phyloP scores from a whole-genome alignment of 2,113 vertebrate species.

The Malaclemys terrapin region DNA sequence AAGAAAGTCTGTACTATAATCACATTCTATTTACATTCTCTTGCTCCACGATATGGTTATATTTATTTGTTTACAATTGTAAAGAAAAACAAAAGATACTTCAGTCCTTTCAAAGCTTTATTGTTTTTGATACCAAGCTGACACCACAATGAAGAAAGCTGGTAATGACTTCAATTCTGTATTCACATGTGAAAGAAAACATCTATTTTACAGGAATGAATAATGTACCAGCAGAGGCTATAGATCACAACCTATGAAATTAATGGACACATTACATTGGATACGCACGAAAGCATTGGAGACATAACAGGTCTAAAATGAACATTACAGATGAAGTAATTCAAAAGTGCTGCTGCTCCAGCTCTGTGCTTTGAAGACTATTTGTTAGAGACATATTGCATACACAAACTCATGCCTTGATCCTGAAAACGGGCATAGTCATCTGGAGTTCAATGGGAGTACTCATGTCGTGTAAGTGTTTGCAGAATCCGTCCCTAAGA shows the following conservation, averaged over 20 bases:
- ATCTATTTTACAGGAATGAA: neutral
- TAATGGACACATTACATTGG: neutral
- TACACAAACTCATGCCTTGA: neutral
- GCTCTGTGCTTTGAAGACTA: neutral
- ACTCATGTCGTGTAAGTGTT: neutral
- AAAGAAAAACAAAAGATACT: neutral
- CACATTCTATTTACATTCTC: neutral
- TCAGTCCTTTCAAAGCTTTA: neutral
- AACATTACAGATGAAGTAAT: neutral
- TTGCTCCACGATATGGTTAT: neutral
- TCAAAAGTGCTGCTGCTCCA: neutral
- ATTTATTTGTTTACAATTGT: neutral
- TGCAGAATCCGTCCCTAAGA: neutral
- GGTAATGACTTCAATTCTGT: neutral
- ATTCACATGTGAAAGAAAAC: neutral
- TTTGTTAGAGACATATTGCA: neutral
- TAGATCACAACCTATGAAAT: neutral
- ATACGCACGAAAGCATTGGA: neutral
- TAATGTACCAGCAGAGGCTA: neutral
- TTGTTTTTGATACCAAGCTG: neutral
- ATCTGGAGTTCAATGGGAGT: neutral
- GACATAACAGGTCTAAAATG: neutral
- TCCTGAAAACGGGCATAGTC: neutral
- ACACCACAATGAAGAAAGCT: neutral
- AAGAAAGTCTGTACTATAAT: neutral